phyloP scores from a whole-genome alignment of 2,888 invertebrate species.

The Melanophora roralis region DNA sequence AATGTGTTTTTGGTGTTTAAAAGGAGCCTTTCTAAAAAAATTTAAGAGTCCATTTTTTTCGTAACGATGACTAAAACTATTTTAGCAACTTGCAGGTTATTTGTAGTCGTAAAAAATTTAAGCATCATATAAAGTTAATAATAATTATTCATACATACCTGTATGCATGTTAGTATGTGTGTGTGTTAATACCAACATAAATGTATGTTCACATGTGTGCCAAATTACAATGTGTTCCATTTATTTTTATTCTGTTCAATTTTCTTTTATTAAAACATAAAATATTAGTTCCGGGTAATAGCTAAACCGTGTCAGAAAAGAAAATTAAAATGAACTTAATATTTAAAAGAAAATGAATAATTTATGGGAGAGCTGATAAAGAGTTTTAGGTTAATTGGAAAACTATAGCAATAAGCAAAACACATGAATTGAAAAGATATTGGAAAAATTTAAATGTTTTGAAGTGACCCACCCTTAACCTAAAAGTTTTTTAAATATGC shows the following conservation, averaged over 20 bases:
- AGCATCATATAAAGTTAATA: slow-evolving; percentile 44
- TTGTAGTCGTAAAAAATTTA: slow-evolving; percentile 31
- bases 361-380: background rate
- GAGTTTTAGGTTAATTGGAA: too few species aligned
- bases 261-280: slow-evolving; percentile 16
- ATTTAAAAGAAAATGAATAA: background rate
- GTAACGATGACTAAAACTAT: slow-evolving; percentile 32
- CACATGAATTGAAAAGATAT: too few species aligned
- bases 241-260: background rate
- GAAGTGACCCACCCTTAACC: too few species aligned
- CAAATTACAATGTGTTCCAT: background rate
- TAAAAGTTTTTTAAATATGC: too few species aligned
- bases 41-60: slow-evolving; percentile 36
- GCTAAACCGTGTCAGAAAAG: background rate
- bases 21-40: background rate
- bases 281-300: slow-evolving; percentile 18
- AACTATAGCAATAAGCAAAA: too few species aligned
- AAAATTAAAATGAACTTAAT: background rate
- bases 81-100: slow-evolving; percentile 24
- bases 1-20: background rate
- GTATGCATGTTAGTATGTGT: background rate
- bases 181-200: background rate
- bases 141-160: slow-evolving; percentile 29
- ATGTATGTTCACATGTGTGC: background rate
- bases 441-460: too few species aligned